phyloP scores from a whole-genome alignment of 2,797 vertebrate genomes.

The Platalea minor region DNA sequence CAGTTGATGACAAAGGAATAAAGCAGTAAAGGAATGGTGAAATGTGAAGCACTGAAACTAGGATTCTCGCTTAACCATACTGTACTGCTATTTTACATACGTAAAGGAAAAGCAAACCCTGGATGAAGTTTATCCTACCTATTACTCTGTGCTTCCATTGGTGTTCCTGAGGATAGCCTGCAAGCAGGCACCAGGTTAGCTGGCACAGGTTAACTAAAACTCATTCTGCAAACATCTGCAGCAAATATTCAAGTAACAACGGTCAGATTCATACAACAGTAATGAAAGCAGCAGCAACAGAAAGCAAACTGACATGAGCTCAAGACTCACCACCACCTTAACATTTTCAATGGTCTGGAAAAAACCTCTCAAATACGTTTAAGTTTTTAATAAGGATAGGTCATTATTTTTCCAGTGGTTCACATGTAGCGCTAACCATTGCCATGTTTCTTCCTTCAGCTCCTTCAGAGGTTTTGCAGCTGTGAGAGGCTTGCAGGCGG shows the following conservation, averaged over 20 bases:
- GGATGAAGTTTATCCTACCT: not conserved
- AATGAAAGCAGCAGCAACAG: not conserved
- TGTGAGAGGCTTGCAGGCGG: constrained; percentile 7
- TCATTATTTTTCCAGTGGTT: constrained; percentile 54
- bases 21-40: not conserved
- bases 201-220: not conserved
- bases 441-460: not conserved
- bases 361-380: constrained; percentile 26
- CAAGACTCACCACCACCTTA: not conserved
- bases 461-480: constrained; percentile 43
- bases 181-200: not conserved
- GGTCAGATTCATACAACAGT: not conserved
- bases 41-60: not conserved
- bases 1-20: not conserved
- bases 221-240: not conserved
- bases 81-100: not conserved
- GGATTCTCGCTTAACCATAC: not conserved
- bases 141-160: not conserved
- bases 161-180: not conserved
- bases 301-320: not conserved
- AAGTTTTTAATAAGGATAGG: constrained; percentile 26
- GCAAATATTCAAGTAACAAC: not conserved
- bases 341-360: constrained; percentile 50
- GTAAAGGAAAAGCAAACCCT: not conserved
- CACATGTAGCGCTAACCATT: not conserved